Percentiles rank a stretch among this genome's conserved stretches.
phyloP scores from a whole-genome alignment of 2,113 vertebrate genomes.

The Cromileptes altivelis region DNA sequence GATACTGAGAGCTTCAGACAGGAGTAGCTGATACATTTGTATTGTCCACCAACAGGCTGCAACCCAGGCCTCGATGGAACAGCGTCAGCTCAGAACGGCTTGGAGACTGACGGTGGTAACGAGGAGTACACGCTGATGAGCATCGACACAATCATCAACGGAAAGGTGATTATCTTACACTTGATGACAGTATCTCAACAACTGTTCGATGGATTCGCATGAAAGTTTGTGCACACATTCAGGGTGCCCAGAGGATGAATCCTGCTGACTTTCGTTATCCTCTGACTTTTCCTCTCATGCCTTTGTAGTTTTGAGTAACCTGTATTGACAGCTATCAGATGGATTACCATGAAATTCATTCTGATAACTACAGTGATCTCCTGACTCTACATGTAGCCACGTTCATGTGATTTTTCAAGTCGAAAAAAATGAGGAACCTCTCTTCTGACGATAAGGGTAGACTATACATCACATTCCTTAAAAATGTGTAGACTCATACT shows the following conservation, averaged over 20 bases:
- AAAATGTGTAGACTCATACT: too few species aligned
- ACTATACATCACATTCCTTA: too few species aligned
- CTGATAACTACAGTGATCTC: too few species aligned
- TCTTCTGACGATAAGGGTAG: too few species aligned
- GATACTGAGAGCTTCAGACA: not conserved
- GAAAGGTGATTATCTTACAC: slow-evolving; percentile 87
- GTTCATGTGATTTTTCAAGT: not conserved
- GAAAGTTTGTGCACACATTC: not conserved
- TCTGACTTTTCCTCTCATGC: too few species aligned
- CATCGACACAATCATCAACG: slow-evolving; percentile 99
- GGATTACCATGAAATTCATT: not conserved
- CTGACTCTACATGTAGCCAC: too few species aligned
- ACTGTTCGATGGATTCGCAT: not conserved
- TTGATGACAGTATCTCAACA: not conserved
- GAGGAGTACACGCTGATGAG: slow-evolving; percentile 96
- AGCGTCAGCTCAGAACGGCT: slow-evolving; percentile 85
- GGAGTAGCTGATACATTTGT: not conserved
- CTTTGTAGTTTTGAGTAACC: not conserved
- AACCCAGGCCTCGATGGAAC: slow-evolving; percentile 89
- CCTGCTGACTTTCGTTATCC: too few species aligned
- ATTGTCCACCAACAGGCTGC: slow-evolving; percentile 84
- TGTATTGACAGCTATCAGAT: not conserved
- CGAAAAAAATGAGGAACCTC: too few species aligned
- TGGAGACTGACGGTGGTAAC: slow-evolving; percentile 72
- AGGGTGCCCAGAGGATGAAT: not conserved